Conservation (phyloP, 2,888 invertebrate species). For the Altica lythri region DNA sequence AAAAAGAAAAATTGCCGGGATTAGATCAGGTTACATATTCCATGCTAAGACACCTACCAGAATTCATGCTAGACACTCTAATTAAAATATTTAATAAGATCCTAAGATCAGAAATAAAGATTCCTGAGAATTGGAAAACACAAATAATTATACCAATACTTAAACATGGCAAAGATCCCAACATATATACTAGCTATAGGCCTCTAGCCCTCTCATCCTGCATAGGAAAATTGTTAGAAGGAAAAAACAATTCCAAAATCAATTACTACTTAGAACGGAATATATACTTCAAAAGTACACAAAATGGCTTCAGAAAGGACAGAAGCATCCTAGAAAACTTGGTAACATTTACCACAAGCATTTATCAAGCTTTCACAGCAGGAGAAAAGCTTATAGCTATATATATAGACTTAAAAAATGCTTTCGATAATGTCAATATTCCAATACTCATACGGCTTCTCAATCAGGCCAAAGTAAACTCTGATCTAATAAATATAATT, state of each 20-base stretch:
- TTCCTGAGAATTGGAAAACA: too few species aligned
- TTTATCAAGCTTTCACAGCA: background rate
- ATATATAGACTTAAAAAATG: slow-evolving; percentile 4
- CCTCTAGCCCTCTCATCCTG: slow-evolving; percentile 5
- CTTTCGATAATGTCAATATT: slow-evolving; percentile 11
- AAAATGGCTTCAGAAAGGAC: slow-evolving; percentile 12
- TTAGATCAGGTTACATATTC: too few species aligned
- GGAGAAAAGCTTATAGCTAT: background rate
- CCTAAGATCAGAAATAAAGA: too few species aligned
- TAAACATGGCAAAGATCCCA: too few species aligned
- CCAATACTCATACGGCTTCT: background rate
- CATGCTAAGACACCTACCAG: too few species aligned
- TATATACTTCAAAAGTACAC: background rate
- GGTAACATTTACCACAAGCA: background rate
- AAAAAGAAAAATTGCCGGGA: too few species aligned
- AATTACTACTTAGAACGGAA: slow-evolving; percentile 5
- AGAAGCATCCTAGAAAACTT: slow-evolving; percentile 9
- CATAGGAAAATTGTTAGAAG: slow-evolving; percentile 8
- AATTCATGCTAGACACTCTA: too few species aligned
- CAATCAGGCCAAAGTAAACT: background rate
- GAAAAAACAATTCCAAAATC: slow-evolving; percentile 1
- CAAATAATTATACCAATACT: too few species aligned
- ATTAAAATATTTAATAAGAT: too few species aligned
- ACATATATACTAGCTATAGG: background rate
- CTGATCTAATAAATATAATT: slow-evolving; percentile 5